Evolutionary conservation across 1,140 invertebrate species (phyloP).

Genomic region (Asbolus verrucosus): DNA sequence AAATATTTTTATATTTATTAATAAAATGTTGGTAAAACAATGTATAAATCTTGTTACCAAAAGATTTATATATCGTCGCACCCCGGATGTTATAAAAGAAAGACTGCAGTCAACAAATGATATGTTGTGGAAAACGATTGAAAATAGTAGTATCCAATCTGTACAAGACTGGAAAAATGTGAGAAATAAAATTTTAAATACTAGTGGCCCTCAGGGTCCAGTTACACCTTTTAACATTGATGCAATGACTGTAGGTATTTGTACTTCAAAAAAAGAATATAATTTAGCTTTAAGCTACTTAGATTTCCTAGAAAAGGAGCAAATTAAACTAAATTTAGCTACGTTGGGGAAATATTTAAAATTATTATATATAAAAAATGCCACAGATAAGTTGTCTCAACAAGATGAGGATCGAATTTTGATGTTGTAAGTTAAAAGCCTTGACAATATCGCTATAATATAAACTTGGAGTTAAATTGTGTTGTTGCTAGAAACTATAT

Average conservation of each 20-base stretch:
- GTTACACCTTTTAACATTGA: slow-evolving; percentile 69
- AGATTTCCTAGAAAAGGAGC: slow-evolving; percentile 67
- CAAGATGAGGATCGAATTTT: slow-evolving; percentile 71
- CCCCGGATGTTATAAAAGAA: not conserved
- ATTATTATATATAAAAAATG: slow-evolving; percentile 67
- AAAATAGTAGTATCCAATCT: slow-evolving; percentile 33
- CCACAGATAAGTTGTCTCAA: slow-evolving; percentile 55
- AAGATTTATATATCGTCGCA: not conserved
- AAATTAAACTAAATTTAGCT: slow-evolving; percentile 68
- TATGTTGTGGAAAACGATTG: slow-evolving; percentile 16
- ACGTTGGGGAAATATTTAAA: slow-evolving; percentile 69
- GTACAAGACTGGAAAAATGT: slow-evolving; percentile 58
- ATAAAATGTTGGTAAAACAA: too few relatives aligned
- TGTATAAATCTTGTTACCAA: not conserved
- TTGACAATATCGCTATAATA: slow-evolving; percentile 31
- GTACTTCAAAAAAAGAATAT: slow-evolving; percentile 64
- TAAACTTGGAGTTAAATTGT: too few relatives aligned
- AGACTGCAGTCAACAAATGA: not conserved
- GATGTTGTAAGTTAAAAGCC: slow-evolving; percentile 63
- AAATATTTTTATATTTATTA: too few relatives aligned
- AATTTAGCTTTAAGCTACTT: slow-evolving; percentile 70
- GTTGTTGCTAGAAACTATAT: too few relatives aligned
- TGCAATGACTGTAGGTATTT: slow-evolving; percentile 68
- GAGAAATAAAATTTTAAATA: slow-evolving; percentile 49
- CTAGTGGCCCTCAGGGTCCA: slow-evolving; percentile 53